Base-by-base conservation (phyloP, 2,113 vertebrate species). In the Panthera tigris region DNA sequence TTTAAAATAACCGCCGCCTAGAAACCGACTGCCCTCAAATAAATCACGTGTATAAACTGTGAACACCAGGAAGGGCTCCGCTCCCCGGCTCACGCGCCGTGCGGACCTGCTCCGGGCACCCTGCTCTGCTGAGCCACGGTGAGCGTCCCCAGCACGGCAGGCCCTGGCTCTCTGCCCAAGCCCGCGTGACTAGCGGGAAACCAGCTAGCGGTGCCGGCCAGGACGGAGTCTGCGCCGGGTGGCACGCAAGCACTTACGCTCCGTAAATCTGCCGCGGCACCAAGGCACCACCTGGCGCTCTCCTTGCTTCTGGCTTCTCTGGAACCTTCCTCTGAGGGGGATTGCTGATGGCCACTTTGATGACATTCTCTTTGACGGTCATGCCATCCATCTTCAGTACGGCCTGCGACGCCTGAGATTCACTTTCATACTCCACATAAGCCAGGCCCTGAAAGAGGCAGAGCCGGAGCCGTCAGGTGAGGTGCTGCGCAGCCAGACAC, bases 271-370 rank as follows among this genome's bases (percentile, higher is more conserved):
- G 99, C 0, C 99, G 98, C 0, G 99, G 99, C 11, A 97, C 91
- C 12, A 94, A 39, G 13, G 99, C 45, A 2, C 98, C 94, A 0
- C 98, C 92, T 0, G 97, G 14, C 1, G 94, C 86, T 50, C 94
- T 98, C 96, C 98, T 96, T 0, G 98, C 94, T 68, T 99, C 99
- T 0, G 98, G 80, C 68, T 98, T 99, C 10, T 99, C 99, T 0
- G 98, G 97, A 23, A 76, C 45, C 68, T 98, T 99, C 65, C 99
- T 99, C 8, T 99, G 98, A 0, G 99, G 99, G 0, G 99, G 99
- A 92, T 99, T 99, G 89, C 99, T 99, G 97, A 99, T 99, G 0
- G 99, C 99, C 90, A 99, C 99, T 31, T 99, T 99, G 97, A 99
- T 99, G 76, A 98, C 98, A 0, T 99, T 99, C 15, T 98, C 99